Conservation (phyloP, 2,888 invertebrate genomes). For the Tinea trinotella region DNA sequence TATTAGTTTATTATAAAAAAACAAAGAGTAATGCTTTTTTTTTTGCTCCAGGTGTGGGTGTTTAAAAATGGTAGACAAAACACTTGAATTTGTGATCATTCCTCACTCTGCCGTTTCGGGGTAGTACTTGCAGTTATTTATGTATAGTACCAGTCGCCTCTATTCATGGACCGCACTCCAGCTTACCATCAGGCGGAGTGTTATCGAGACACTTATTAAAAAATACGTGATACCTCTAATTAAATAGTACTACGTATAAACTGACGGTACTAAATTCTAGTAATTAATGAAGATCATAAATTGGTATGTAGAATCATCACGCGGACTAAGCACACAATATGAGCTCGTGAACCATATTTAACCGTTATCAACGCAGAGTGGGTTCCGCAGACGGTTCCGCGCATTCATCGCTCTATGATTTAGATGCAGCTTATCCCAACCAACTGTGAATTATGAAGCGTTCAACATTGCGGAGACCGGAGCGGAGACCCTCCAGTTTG, state of each 20-base stretch:
- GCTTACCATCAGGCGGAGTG: too few species aligned
- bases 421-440: slow-evolving; percentile 59
- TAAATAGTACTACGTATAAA: not conserved
- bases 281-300: not conserved
- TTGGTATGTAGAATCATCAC: slow-evolving; percentile 2
- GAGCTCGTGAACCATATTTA: slow-evolving; percentile 58
- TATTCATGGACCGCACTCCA: too few species aligned
- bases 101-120: too few species aligned
- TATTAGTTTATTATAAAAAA: too few species aligned
- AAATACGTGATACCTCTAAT: too few species aligned
- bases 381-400: slow-evolving; percentile 42
- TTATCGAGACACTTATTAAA: too few species aligned
- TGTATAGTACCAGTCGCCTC: too few species aligned
- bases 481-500: slow-evolving; percentile 16
- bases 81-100: too few species aligned
- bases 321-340: slow-evolving; percentile 46
- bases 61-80: too few species aligned
- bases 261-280: not conserved
- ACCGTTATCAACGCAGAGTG: slow-evolving; percentile 48
- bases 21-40: too few species aligned
- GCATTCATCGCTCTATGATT: slow-evolving; percentile 63
- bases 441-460: slow-evolving; percentile 51
- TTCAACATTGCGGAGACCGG: slow-evolving; percentile 25
- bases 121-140: too few species aligned
- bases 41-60: too few species aligned